Evolutionary conservation across 2,888 invertebrate species (phyloP).

Genomic region (Allolobophora icterica): DNA sequence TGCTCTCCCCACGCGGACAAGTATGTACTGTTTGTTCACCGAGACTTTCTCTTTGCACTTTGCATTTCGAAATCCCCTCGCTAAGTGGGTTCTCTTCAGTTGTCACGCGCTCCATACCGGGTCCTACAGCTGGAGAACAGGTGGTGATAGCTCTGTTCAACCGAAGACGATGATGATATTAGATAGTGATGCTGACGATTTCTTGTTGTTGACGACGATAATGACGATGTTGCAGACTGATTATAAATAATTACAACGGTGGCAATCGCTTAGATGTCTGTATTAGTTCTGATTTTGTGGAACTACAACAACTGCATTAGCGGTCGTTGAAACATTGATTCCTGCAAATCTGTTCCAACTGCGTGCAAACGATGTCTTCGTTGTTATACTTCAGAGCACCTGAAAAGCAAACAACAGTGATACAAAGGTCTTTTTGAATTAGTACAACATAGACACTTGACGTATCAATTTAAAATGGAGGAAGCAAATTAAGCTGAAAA

Average conservation of each 20-base stretch:
- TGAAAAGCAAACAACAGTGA: no score
- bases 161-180: neutral
- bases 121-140: neutral
- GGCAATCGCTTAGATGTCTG: neutral
- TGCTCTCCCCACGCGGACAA: neutral
- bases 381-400: no score
- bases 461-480: no score
- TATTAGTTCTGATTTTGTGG: neutral
- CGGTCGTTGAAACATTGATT: neutral
- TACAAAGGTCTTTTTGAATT: no score
- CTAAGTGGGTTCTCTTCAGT: neutral
- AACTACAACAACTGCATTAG: neutral
- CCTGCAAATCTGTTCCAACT: neutral
- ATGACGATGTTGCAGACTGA: neutral
- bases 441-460: no score
- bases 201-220: neutral
- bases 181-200: neutral
- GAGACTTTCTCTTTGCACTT: neutral
- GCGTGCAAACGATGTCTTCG: no score
- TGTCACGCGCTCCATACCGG: neutral
- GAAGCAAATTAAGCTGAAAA: no score
- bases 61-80: neutral
- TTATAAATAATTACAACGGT: neutral
- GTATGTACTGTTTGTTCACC: neutral
- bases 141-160: neutral